Evolutionary conservation across 2,888 invertebrate genomes (phyloP), one percentile per base, ranked within the genome.

Genomic region (Tetropium fuscum): DNA sequence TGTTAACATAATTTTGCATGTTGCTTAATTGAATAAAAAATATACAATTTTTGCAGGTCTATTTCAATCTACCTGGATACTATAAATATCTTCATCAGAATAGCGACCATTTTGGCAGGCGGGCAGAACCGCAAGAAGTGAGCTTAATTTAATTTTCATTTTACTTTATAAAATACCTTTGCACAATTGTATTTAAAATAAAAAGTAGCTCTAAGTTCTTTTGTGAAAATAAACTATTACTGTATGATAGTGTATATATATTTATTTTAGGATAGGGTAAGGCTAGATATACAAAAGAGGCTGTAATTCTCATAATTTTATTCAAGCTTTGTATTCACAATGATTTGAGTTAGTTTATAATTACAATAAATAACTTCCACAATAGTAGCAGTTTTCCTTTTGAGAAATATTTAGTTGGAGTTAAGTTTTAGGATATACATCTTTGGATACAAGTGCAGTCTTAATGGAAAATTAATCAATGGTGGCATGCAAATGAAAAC

Each of bases 11-110:
- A 2, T 27, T 27, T 27, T 27, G 27, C 3, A 27, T 27, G 8
- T 10, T 8, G 8, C 10, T 7, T 27, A 18, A 13, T 51, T 32
- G 7, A 38, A 3, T 45, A 34, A 11, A 36, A 3, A n/a, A 73
- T 73, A 72, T 4, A 27, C n/a, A 30, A 27, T 78, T 78, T 74
- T 88, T 90, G 48, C 86, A 98, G 97, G 57, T 93, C 95, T 4
- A 89, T 98, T 76, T 91, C 94, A 1, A 95, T 98, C 68, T 98
- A 97, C 80, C 82, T 98, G 88, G 98, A 98, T 78, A 91, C 95
- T 0, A 79, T 99, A 62, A 99, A 99, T 83, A 99, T 99, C 78
- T 99, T 99, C 81, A 91, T 98, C 75, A 87, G 98, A 67, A 92
- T 99, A 76, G 95, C 93, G 1, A 90, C 91, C 77, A 95, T 99